phyloP scores from a whole-genome alignment of 37 sponge, comb jelly and placozoan species.

The Haliclona indistincta region DNA sequence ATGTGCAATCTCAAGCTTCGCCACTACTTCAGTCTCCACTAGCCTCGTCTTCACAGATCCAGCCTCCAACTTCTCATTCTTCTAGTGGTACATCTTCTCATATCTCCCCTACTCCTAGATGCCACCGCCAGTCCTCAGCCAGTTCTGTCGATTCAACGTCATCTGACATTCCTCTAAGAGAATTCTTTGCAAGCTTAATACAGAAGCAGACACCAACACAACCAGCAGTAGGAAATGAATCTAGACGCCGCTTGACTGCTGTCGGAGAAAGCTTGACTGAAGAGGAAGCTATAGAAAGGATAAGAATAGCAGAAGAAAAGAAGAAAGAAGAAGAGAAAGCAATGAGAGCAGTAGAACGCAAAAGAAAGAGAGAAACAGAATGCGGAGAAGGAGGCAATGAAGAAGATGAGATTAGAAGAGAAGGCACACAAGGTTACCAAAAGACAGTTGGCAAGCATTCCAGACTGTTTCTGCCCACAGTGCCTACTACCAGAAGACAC shows the following conservation, averaged over 20 bases:
- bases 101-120: too few species aligned
- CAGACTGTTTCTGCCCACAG: background rate
- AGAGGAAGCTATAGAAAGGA: background rate
- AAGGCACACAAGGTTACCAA: background rate
- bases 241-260: background rate
- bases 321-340: background rate
- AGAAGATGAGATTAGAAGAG: background rate
- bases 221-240: background rate
- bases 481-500: background rate
- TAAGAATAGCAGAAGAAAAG: background rate
- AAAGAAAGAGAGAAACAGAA: slow-evolving; percentile 1
- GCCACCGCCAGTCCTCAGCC: too few species aligned
- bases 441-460: background rate
- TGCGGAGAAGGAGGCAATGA: background rate
- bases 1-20: too few species aligned
- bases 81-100: too few species aligned
- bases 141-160: too few species aligned
- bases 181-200: too few species aligned
- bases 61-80: too few species aligned
- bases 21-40: too few species aligned
- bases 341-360: background rate
- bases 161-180: too few species aligned
- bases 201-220: too few species aligned
- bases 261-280: background rate
- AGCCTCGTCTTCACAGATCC: too few species aligned